These are phyloP conservation scores for Athetis lepigone DNA, from an alignment of 2,888 invertebrate genomes.

Conservation along the genomic window DNA sequence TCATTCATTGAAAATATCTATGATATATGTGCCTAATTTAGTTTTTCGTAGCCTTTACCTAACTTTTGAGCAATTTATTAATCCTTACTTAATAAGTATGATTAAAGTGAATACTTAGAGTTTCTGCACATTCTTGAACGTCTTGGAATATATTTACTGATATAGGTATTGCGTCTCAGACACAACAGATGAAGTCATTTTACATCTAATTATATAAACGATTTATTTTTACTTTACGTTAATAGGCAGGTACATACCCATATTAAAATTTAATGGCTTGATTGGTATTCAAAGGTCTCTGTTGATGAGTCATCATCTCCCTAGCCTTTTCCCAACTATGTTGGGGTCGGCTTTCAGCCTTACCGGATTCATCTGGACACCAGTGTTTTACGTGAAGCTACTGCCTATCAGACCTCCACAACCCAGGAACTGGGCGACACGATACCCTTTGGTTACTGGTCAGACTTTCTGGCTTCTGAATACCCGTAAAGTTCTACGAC, in stretches of 20 bases:
- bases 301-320: slow-evolving; percentile 12
- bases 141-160: slow-evolving; percentile 24
- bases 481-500: no score
- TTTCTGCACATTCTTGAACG: slow-evolving; percentile 16
- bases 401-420: no score
- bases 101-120: background rate
- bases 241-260: background rate
- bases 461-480: no score
- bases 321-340: no score
- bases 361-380: no score
- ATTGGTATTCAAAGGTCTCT: slow-evolving; percentile 4
- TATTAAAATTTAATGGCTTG: slow-evolving; percentile 9
- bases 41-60: background rate
- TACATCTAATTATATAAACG: slow-evolving; percentile 29
- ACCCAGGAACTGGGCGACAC: no score
- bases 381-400: no score
- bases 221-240: slow-evolving; percentile 15
- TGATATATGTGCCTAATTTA: background rate
- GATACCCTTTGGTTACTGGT: no score
- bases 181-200: slow-evolving; percentile 38
- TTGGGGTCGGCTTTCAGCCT: no score
- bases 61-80: background rate
- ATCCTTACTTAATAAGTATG: background rate
- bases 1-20: background rate
- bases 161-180: slow-evolving; percentile 10